Evolutionary conservation across 2,888 invertebrate genomes (phyloP).

Genomic region (Standfussiana lucernea): DNA sequence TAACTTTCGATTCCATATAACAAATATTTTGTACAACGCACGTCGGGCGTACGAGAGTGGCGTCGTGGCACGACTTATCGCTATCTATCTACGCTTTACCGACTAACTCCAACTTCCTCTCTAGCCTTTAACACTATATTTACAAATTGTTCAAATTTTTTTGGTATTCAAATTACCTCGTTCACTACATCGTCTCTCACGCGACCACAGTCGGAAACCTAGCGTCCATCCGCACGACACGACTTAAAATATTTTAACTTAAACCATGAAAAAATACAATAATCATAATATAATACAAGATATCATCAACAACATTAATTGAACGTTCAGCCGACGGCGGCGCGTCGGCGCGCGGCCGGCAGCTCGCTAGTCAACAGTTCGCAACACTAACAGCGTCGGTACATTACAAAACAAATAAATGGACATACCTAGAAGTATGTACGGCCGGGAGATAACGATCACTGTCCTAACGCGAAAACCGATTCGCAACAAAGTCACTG

Average conservation of each 20-base stretch:
- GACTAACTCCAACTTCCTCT: slow-evolving; percentile 85
- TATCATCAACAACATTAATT: slow-evolving; percentile 88
- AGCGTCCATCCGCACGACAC: slow-evolving; percentile 84
- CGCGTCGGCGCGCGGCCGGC: slow-evolving; percentile 67
- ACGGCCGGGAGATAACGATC: slow-evolving; percentile 85
- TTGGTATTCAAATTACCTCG: slow-evolving; percentile 90
- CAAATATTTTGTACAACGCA: slow-evolving; percentile 91
- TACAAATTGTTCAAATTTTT: slow-evolving; percentile 90
- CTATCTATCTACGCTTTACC: slow-evolving; percentile 87
- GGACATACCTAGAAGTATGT: slow-evolving; percentile 89
- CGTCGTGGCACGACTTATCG: slow-evolving; percentile 88
- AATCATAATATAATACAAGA: slow-evolving; percentile 89
- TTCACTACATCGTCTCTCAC: slow-evolving; percentile 85
- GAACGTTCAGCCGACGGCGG: slow-evolving; percentile 79
- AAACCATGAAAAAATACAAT: slow-evolving; percentile 90
- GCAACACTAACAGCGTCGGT: slow-evolving; percentile 85
- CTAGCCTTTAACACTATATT: slow-evolving; percentile 89
- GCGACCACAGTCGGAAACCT: slow-evolving; percentile 78
- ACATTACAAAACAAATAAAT: slow-evolving; percentile 88
- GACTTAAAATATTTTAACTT: slow-evolving; percentile 88
- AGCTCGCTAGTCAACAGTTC: slow-evolving; percentile 82
- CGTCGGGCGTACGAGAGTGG: slow-evolving; percentile 87
- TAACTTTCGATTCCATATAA: slow-evolving; percentile 89
- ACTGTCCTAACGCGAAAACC: slow-evolving; percentile 84
- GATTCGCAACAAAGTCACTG: slow-evolving; percentile 84